Evolutionary conservation across 2,888 invertebrate species (phyloP), one percentile per base, ranked within the genome.

Genomic region (Miltochrista miniata): DNA sequence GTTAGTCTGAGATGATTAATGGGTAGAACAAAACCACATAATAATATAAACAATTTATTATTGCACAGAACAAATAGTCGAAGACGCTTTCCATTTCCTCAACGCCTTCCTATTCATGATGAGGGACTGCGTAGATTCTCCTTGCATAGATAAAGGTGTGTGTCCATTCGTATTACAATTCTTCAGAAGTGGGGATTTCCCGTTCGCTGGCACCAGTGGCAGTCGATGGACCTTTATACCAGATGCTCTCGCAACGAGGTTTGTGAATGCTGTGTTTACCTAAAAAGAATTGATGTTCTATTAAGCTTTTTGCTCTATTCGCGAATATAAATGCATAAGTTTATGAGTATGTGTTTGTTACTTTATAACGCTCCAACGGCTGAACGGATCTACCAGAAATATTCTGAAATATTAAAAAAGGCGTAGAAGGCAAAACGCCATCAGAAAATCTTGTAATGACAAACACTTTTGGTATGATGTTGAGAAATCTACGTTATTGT

Each of bases 261-360:
- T 94, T 57, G 95, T 94, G 74, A 97, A 94, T 35, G 93, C 89
- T 9, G 89, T 77, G 63, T 93, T 93, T 0, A 95, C 93, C 95
- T 95, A 79, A 88, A 83, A 53, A 33, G 14, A 35, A 24, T 24
- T 24, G 5, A 24, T 4, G 18, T 4, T 4, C 18, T 24, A 4
- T 24, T 24, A 4, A 24, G 18, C 2, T 5, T 24, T n/a, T n/a
- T n/a, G n/a, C n/a, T n/a, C n/a, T n/a, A n/a, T n/a, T n/a, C n/a
- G n/a, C n/a, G n/a, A n/a, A n/a, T n/a, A n/a, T n/a, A n/a, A n/a
- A n/a, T n/a, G n/a, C n/a, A n/a, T n/a, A n/a, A n/a, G n/a, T n/a
- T n/a, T n/a, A n/a, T n/a, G n/a, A n/a, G n/a, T n/a, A n/a, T n/a
- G n/a, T n/a, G n/a, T n/a, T n/a, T n/a, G n/a, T n/a, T n/a, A n/a